Evolutionary conservation across 2,888 invertebrate species (phyloP), one percentile per base, ranked within the genome.

Genomic region (Margaritifera margaritifera): DNA sequence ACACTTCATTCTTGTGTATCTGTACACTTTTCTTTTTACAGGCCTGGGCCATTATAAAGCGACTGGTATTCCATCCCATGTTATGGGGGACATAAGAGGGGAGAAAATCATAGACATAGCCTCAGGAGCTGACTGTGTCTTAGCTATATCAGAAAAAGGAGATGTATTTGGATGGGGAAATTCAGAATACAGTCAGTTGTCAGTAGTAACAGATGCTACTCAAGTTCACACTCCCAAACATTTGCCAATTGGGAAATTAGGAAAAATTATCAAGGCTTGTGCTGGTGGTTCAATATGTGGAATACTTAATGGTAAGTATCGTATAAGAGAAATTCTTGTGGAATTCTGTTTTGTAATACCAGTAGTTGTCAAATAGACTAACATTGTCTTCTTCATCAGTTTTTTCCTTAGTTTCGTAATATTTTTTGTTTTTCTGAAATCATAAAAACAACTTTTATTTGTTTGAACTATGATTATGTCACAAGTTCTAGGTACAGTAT

Each of bases 151-250:
- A 94, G 95, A 96, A 77, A 93, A 93, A 82, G 97, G 98, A 5
- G 95, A 97, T 83, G 92, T 97, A 2, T 98, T 97, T 90, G 98
- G 97, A 1, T 99, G 98, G 98, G 98, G 99, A 11, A 98, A 97
- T 89, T 94, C 95, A 0, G 98, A 99, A 90, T 98, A 97, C 86
- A 93, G 94, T 0, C 98, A 98, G 89, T 91, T 99, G 54, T 91
- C 92, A 42, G 90, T 91, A 82, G 84, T 86, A 22, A 84, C 83
- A 5, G 80, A 83, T 2, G 73, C 81, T 50, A 86, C 89, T 53
- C 96, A 96, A 90, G 91, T 96, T 6, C 93, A 93, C 85, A 92
- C 92, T 80, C 94, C 97, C 0, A 93, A 92, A 55, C 90, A 93
- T 62, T 92, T 94, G 0, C 91, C 92, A 64, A 91, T 92, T 27